phyloP scores from a whole-genome alignment of 2,113 vertebrate genomes.

The Pelecanoides urinatrix region DNA sequence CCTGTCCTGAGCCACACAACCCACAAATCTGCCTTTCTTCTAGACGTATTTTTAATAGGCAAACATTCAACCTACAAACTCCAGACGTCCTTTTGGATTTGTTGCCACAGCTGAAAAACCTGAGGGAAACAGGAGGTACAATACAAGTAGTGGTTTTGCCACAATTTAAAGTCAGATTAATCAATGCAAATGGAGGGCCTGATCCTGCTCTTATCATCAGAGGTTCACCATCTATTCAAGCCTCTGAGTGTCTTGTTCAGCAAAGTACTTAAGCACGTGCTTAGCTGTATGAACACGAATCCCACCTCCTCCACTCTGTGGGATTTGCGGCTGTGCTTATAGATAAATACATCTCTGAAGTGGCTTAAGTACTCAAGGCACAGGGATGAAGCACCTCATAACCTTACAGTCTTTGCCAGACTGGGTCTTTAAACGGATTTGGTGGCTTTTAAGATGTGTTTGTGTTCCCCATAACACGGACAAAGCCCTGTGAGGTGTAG shows the following conservation, averaged over 20 bases:
- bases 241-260: not conserved
- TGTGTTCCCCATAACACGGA: too few relatives aligned
- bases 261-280: constrained; percentile 63
- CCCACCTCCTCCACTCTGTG: not conserved
- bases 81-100: not conserved
- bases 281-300: constrained; percentile 19
- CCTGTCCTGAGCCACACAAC: not conserved
- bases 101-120: not conserved
- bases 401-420: not conserved
- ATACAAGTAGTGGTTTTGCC: not conserved
- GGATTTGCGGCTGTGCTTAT: not conserved
- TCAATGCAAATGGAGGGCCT: not conserved
- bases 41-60: not conserved
- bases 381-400: not conserved
- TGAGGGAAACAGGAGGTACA: not conserved
- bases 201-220: not conserved
- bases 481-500: not conserved
- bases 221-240: not conserved
- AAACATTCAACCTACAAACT: not conserved
- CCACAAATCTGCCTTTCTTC: not conserved
- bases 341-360: not conserved
- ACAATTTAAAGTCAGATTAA: not conserved
- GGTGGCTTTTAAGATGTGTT: not conserved
- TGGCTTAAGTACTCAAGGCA: not conserved
- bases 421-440: not conserved